Evolutionary conservation across 2,888 invertebrate species (phyloP).

Genomic region (Pristionchus japonicus): DNA sequence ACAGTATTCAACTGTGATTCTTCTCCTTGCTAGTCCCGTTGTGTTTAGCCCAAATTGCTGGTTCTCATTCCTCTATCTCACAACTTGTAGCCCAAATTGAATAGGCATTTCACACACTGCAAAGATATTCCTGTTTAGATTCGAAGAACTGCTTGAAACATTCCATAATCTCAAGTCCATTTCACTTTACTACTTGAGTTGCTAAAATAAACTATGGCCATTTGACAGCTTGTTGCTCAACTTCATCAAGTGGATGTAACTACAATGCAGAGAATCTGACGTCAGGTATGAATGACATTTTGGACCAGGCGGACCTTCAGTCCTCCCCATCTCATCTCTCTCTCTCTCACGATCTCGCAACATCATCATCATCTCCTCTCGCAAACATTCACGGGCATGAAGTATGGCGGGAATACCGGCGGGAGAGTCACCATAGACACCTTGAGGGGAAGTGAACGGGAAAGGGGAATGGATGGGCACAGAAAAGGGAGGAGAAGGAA

Average conservation of each 20-base stretch:
- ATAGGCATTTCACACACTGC: neutral
- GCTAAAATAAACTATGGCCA: neutral
- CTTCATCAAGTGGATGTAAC: too few relatives aligned
- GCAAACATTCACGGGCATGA: neutral
- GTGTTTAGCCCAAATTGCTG: conserved; percentile 20
- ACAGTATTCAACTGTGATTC: neutral
- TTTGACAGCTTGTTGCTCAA: too few relatives aligned
- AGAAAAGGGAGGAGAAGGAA: neutral
- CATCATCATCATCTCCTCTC: neutral
- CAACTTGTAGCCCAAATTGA: neutral
- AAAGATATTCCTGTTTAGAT: neutral
- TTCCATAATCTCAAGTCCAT: neutral
- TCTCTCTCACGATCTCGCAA: neutral
- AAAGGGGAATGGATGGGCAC: neutral
- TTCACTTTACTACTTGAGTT: neutral
- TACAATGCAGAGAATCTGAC: too few relatives aligned
- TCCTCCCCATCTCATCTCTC: neutral
- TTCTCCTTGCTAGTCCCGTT: conserved; percentile 11
- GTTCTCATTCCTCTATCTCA: neutral
- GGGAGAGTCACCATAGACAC: neutral
- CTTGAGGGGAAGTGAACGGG: neutral
- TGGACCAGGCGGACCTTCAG: neutral
- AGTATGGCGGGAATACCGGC: neutral
- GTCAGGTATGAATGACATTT: too few relatives aligned
- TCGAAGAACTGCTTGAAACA: neutral